Base-by-base conservation (phyloP, 2,113 vertebrate species). In the Oryzias javanicus region DNA sequence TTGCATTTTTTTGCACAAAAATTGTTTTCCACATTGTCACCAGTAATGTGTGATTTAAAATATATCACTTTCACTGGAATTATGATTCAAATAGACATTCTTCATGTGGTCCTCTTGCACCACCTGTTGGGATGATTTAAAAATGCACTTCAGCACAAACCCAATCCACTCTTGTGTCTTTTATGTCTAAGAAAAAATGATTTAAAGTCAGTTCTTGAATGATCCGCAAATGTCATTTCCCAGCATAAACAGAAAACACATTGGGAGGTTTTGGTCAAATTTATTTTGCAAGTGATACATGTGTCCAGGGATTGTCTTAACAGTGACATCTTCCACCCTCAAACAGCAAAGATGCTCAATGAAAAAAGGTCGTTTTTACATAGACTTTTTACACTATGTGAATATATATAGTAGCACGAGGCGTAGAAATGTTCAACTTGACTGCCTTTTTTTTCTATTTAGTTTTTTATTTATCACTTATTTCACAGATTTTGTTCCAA, bases 301-400 rank as follows among this genome's bases (percentile, higher is more conserved):
- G 25, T 81, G 79, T 76, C 14, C 20, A 77, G 75, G 77, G 80
- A 85, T 86, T 86, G 85, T 87, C 83, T 77, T 57, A 74, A 86
- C 80, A 86, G 71, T 42, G 60, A 80, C 42, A 44, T 67, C 55
- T 52, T 72, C 47, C 70, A 52, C 40, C 18, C 60, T 64, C 65
- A 52, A 61, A 73, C 51, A 65, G 64, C 49, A 46, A 55, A 62
- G 65, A 68, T 52, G 70, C 50, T 29, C 60, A 52, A 72, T 65
- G 53, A 73, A 78, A 76, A 77, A 67, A 65, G 60, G 54, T 73
- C 61, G 72, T 67, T 54, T 68, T 18, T 70, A 83, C 76, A 87
- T 76, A 79, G 80, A 83, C 78, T 86, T 78, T 83, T 78, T 83
- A 88, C 83, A 87, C 74, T 64, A 82, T 73, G 70, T 74, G 62